Conservation (phyloP, 2,888 invertebrate genomes). For the Baccha elongata region DNA sequence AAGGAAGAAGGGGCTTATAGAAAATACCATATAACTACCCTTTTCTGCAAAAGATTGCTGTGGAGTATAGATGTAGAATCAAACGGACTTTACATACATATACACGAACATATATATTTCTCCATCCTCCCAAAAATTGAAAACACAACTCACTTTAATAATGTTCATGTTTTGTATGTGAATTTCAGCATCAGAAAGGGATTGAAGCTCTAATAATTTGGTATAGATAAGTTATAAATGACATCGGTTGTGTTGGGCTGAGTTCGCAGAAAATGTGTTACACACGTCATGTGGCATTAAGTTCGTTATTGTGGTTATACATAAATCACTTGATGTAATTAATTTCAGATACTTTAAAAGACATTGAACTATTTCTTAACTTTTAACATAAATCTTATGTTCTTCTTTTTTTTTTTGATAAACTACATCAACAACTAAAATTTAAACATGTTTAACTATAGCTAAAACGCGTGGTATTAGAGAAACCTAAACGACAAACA, state of each 20-base stretch:
- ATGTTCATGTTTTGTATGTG: neutral
- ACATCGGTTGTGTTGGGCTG: neutral
- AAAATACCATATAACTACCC: constrained; percentile 19
- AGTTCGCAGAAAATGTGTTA: neutral
- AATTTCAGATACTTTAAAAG: neutral
- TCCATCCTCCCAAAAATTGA: neutral
- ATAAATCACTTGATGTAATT: neutral
- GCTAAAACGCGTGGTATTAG: too few species aligned
- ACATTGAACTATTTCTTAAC: neutral
- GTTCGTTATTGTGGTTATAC: neutral
- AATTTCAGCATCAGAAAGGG: neutral
- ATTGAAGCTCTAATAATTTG: neutral
- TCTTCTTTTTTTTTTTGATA: too few species aligned
- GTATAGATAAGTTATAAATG: neutral
- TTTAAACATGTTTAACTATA: too few species aligned
- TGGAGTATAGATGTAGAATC: neutral
- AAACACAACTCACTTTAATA: neutral
- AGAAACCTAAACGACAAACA: too few species aligned
- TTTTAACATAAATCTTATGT: neutral
- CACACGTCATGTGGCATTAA: neutral
- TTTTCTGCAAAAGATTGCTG: neutral
- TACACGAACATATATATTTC: neutral
- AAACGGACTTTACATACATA: neutral
- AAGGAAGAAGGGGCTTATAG: constrained; percentile 9
- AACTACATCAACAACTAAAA: too few species aligned